Conservation (phyloP, 2,888 invertebrate genomes). For the Diplolepis rosae region DNA sequence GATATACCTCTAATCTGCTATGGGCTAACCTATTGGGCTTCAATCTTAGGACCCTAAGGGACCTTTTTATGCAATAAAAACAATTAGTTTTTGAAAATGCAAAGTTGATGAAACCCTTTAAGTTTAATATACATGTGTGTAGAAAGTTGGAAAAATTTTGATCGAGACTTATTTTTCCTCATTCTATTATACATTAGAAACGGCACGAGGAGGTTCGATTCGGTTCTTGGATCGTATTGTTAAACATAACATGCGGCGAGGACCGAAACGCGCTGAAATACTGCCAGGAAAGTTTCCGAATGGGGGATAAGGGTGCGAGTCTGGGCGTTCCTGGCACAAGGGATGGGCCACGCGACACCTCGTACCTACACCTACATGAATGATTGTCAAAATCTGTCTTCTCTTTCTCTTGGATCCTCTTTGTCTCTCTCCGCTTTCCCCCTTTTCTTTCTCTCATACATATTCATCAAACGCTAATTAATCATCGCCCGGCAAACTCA, state of each 20-base stretch:
- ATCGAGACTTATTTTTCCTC: neutral
- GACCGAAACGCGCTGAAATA: slow-evolving; percentile 39
- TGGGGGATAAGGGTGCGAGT: slow-evolving; percentile 37
- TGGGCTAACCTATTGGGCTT: too few species aligned
- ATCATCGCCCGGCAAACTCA: slow-evolving; percentile 64
- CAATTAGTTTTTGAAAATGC: too few species aligned
- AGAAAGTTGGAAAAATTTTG: too few species aligned
- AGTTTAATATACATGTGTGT: too few species aligned
- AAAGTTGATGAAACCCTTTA: too few species aligned
- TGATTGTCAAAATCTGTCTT: slow-evolving; percentile 38
- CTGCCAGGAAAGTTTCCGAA: slow-evolving; percentile 26
- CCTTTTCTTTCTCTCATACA: slow-evolving; percentile 66
- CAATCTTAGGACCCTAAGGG: too few species aligned
- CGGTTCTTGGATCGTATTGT: slow-evolving; percentile 54
- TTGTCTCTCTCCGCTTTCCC: slow-evolving; percentile 39
- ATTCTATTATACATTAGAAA: neutral
- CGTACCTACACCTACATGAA: neutral
- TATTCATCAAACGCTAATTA: slow-evolving; percentile 74
- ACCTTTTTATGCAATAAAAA: too few species aligned
- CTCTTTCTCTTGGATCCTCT: slow-evolving; percentile 33
- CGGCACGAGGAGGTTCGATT: neutral
- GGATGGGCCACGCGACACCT: slow-evolving; percentile 10
- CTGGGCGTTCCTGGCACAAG: slow-evolving; percentile 47
- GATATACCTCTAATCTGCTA: too few species aligned
- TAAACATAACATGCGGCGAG: slow-evolving; percentile 48